phyloP scores from a whole-genome alignment of 2,113 vertebrate genomes.

The Zapornia atra region DNA sequence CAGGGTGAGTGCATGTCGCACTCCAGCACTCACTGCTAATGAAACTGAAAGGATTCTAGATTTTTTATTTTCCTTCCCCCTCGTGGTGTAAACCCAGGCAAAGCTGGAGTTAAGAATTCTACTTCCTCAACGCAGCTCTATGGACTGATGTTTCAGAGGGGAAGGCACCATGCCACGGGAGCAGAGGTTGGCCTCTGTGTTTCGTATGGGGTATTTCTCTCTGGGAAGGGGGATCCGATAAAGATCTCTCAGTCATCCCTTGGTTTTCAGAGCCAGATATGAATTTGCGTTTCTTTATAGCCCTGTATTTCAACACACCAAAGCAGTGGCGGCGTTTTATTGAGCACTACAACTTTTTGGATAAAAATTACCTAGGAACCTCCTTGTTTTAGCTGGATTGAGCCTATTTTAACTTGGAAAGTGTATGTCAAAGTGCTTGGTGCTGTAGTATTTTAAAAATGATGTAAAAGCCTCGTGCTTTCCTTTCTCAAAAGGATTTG shows the following conservation, averaged over 20 bases:
- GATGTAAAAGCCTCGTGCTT: neutral
- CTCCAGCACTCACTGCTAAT: neutral
- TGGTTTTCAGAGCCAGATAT: neutral
- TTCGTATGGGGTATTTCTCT: neutral
- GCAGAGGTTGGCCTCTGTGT: neutral
- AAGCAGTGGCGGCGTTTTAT: neutral
- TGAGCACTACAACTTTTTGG: fast-evolving
- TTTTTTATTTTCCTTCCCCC: neutral
- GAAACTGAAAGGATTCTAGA: neutral
- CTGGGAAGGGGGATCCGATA: neutral
- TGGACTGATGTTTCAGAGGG: neutral
- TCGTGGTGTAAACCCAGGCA: neutral
- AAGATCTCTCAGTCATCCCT: neutral
- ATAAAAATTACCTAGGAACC: neutral
- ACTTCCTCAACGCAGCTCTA: neutral
- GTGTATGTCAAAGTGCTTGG: neutral
- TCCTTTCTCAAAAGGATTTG: neutral
- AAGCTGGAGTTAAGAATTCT: neutral
- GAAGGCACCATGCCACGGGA: neutral
- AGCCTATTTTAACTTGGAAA: neutral
- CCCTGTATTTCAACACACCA: neutral
- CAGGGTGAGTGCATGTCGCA: neutral
- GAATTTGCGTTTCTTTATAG: neutral
- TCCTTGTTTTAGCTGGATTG: neutral
- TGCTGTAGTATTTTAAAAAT: neutral